Base-by-base conservation (phyloP, 2,888 invertebrate genomes). In the Andrena hattorfiana region DNA sequence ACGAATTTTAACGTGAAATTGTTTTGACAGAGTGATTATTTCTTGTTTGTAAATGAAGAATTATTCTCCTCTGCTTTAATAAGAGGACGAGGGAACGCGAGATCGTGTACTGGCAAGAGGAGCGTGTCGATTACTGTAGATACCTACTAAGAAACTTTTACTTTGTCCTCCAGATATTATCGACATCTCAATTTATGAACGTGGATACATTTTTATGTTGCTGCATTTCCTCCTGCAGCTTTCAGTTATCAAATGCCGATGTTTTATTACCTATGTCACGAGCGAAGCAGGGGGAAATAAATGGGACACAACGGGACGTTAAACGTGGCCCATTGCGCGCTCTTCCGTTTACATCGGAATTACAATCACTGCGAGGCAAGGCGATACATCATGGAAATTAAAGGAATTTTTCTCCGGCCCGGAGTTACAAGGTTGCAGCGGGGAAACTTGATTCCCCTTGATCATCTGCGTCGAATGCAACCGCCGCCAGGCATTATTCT, bases 381-480 rank as follows among this genome's bases (percentile, higher is more conserved):
- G 10, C 54, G 30, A 63, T 72, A 32, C 63, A 76, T 63, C 30
- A 23, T 10, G 63, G 63, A 54, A 76, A 76, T 72, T 72, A 72
- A 63, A 63, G 73, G 28, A 56, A 72, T 72, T 56, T 63, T 54
- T 72, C 42, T 28, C 7, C 28, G 42, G 49, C 6, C 20, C 5
- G 23, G 49, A 49, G 32, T 60, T 56, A 54, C 54, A 69, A 32
- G 0, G 10, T 35, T 51, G 23, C 49, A n/a, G 26, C 8, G 42
- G 60, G 16, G 10, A 72, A 71, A 51, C 60, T 72, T 35, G 66
- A 73, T 66, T 66, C 13, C 6, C n/a, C 26, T 54, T 42, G 70
- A 75, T 75, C 70, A 75, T 60, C 71, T 23, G 49, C n/a, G 70
- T 70, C 70, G 20, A 26, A 75, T 48, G 48, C 48, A 35, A 49